Percentiles rank a stretch among this genome's conserved stretches.
phyloP scores from a whole-genome alignment of 2,797 vertebrate genomes.

The Sciurus carolinensis region DNA sequence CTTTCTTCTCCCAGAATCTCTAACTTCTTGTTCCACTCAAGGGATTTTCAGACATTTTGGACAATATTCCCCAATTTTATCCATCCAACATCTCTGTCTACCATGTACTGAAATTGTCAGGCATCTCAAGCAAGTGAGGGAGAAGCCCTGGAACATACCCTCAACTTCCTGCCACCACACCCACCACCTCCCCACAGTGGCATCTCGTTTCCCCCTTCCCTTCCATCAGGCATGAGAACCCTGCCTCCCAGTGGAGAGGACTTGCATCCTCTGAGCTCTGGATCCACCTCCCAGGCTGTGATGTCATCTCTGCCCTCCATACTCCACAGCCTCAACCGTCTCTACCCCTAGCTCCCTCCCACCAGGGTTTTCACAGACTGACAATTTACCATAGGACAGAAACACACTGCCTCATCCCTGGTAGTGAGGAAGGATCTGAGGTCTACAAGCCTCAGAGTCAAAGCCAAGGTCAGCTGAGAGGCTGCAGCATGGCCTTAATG shows the following conservation, averaged over 20 bases:
- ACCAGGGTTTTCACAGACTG: neutral
- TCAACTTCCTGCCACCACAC: neutral
- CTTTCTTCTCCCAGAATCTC: too few species aligned
- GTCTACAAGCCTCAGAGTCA: neutral
- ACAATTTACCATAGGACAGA: neutral
- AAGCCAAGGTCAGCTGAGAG: too few species aligned
- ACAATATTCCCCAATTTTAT: neutral
- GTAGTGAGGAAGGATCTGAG: neutral
- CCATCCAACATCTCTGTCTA: neutral
- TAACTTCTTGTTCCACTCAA: neutral
- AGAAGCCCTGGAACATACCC: neutral
- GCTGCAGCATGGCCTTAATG: neutral
- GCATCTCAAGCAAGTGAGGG: neutral
- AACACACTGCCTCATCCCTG: accelerated
- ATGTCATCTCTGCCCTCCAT: neutral
- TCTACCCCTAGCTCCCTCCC: neutral
- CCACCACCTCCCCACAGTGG: neutral
- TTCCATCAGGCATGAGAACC: neutral
- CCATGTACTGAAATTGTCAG: neutral
- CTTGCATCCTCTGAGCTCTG: neutral
- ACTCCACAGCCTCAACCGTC: neutral
- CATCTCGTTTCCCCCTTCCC: too few species aligned
- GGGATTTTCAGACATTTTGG: neutral
- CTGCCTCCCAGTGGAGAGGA: neutral
- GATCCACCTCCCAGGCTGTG: neutral